Percentiles rank a stretch among this genome's conserved stretches.
phyloP scores from a whole-genome alignment of 2,113 vertebrate species.

The Amblyopsis rosae region DNA sequence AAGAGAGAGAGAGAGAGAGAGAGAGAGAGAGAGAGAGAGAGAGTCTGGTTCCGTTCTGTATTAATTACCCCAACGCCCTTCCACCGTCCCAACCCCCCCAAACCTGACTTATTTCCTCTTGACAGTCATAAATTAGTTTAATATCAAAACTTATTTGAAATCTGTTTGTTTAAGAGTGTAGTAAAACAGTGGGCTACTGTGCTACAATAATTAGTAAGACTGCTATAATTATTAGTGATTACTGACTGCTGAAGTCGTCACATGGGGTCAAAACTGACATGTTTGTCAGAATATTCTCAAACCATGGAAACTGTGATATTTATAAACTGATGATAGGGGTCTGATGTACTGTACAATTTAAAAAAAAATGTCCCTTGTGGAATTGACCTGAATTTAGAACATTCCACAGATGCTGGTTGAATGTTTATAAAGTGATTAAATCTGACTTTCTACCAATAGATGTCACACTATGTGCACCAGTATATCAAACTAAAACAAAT shows the following conservation, averaged over 20 bases:
- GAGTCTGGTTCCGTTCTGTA: conserved; percentile 62
- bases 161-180: conserved; percentile 74
- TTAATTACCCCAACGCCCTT: conserved; percentile 73
- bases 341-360: too few relatives aligned
- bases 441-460: too few relatives aligned
- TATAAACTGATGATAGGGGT: not conserved
- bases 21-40: conserved; percentile 51
- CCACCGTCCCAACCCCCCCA: conserved; percentile 17
- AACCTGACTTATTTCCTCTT: conserved; percentile 75
- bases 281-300: conserved; percentile 37
- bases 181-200: conserved; percentile 55
- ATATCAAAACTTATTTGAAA: conserved; percentile 64
- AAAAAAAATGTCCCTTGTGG: too few relatives aligned
- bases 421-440: too few relatives aligned
- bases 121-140: conserved; percentile 70
- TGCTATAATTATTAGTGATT: conserved; percentile 68
- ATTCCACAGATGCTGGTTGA: too few relatives aligned
- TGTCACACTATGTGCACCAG: too few relatives aligned
- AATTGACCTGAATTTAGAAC: too few relatives aligned
- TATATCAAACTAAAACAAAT: too few relatives aligned
- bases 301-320: not conserved
- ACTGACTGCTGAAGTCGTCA: conserved; percentile 11
- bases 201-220: conserved; percentile 64
- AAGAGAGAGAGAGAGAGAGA: conserved; percentile 51
- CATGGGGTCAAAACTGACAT: conserved; percentile 43